These are phyloP conservation scores for Lagopus leucura DNA, from an alignment of 2,113 vertebrate species.

Conservation along the genomic window DNA sequence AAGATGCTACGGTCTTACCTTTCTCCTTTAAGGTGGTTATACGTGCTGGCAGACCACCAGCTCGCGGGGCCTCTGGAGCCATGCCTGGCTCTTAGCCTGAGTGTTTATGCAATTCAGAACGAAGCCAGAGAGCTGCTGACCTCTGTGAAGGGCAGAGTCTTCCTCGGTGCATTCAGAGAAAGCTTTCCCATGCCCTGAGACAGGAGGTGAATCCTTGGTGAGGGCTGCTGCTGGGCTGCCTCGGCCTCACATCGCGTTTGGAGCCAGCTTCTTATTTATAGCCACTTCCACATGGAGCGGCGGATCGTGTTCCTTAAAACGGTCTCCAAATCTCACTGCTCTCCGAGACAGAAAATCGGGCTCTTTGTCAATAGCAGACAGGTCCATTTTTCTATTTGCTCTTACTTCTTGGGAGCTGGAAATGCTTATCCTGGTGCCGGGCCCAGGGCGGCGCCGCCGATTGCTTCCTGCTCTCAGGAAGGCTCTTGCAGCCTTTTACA, in stretches of 20 bases:
- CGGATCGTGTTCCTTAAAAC: rapidly evolving
- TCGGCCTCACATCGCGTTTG: rapidly evolving
- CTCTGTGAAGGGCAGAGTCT: constrained; percentile 45
- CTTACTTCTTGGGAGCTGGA: neutral
- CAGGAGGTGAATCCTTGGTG: neutral
- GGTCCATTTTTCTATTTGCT: neutral
- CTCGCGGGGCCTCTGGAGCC: neutral
- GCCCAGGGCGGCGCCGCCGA: rapidly evolving
- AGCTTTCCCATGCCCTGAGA: constrained; percentile 15
- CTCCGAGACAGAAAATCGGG: neutral
- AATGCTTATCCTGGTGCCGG: neutral
- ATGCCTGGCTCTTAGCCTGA: neutral
- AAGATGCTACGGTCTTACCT: neutral
- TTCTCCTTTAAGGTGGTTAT: neutral
- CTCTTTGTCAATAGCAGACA: neutral
- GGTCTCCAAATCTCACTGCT: neutral
- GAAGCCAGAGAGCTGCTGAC: constrained; percentile 6
- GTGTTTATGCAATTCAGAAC: constrained; percentile 4
- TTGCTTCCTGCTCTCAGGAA: neutral
- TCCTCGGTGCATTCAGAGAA: neutral
- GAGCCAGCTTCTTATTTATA: neutral
- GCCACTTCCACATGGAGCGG: rapidly evolving
- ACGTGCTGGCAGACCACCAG: constrained; percentile 13
- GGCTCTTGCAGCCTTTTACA: constrained; percentile 18
- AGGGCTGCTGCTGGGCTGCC: neutral